phyloP scores from a whole-genome alignment of 2,888 invertebrate species.

The Diarsia rubi region DNA sequence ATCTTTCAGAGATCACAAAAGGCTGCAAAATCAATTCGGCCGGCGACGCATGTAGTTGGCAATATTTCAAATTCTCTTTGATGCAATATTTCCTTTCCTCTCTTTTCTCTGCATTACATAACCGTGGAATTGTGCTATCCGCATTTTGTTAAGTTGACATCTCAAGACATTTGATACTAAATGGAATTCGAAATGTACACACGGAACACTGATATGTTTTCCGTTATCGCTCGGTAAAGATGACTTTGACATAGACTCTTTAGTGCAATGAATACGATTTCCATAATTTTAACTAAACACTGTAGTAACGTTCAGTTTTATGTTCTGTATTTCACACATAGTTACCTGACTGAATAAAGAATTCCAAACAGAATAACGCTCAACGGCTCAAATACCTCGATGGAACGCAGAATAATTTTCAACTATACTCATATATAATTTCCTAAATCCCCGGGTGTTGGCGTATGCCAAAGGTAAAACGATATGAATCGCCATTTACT shows the following conservation, averaged over 20 bases:
- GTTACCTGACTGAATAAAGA: not conserved
- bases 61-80: slow-evolving; percentile 88
- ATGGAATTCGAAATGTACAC: slow-evolving; percentile 40
- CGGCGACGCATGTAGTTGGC: slow-evolving; percentile 85
- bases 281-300: not conserved
- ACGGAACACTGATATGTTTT: slow-evolving; percentile 13
- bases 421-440: not conserved
- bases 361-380: not conserved
- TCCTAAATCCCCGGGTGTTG: not conserved
- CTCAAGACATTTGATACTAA: slow-evolving; percentile 65
- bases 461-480: not conserved
- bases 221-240: not conserved
- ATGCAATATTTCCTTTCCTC: slow-evolving; percentile 82
- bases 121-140: slow-evolving; percentile 70
- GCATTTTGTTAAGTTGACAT: slow-evolving; percentile 70
- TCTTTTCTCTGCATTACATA: slow-evolving; percentile 77
- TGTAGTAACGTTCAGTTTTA: not conserved
- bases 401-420: not conserved
- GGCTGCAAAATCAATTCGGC: slow-evolving; percentile 83
- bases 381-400: not conserved
- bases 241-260: not conserved
- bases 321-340: not conserved
- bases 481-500: slow-evolving; percentile 24
- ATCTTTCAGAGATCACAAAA: slow-evolving; percentile 75
- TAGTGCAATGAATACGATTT: not conserved